These are phyloP conservation scores for Chromoteleia sp. DNA, from an alignment of 2,888 invertebrate genomes.

Conservation along the genomic window DNA sequence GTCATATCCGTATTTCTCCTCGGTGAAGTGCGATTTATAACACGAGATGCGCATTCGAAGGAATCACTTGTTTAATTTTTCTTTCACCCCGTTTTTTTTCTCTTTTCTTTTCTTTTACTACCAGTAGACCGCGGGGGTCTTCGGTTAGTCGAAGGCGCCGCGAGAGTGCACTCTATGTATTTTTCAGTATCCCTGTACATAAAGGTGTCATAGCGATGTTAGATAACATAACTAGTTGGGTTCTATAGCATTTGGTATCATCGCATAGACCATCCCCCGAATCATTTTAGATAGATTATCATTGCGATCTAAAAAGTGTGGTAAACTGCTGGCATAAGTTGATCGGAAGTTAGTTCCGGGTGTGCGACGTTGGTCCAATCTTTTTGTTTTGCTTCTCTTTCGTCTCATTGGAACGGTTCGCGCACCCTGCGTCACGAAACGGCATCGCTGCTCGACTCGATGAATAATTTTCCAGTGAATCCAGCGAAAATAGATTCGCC, in stretches of 20 bases:
- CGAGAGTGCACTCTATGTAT: conserved; percentile 65
- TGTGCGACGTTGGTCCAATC: not conserved
- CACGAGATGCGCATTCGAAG: conserved; percentile 33
- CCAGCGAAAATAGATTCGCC: conserved; percentile 12
- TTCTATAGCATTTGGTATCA: conserved; percentile 43
- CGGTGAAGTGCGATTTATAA: conserved; percentile 54
- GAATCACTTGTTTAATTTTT: conserved; percentile 26
- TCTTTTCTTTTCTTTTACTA: conserved; percentile 3
- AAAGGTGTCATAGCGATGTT: conserved; percentile 40
- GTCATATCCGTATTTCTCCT: conserved; percentile 46
- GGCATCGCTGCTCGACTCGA: conserved; percentile 22
- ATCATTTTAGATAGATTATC: conserved; percentile 41
- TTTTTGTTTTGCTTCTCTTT: not conserved
- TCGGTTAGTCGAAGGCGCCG: not conserved
- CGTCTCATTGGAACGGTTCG: conserved; percentile 5
- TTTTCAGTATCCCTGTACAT: conserved; percentile 57
- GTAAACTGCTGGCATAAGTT: conserved; percentile 42
- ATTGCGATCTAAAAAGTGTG: conserved; percentile 41
- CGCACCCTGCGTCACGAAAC: conserved; percentile 12
- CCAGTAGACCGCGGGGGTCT: conserved; percentile 15
- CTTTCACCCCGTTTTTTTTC: not conserved
- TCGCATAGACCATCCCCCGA: conserved; percentile 45
- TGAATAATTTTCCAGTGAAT: conserved; percentile 2
- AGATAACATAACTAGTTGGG: conserved; percentile 27
- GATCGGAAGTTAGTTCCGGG: conserved; percentile 21